Evolutionary conservation across 2,888 invertebrate species (phyloP), one percentile per base, ranked within the genome.

Genomic region (Brenthis ino): DNA sequence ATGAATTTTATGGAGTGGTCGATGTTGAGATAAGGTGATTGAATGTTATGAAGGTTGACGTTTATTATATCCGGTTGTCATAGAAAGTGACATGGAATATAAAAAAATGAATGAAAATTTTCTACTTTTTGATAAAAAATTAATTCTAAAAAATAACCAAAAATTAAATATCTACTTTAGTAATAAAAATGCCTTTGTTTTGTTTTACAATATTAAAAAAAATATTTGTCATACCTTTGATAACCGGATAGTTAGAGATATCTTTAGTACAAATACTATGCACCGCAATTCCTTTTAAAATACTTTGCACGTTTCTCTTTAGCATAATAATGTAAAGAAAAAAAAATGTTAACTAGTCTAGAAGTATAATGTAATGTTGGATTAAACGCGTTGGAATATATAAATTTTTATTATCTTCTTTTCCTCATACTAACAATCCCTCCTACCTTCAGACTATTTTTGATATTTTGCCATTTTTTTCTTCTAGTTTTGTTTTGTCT

Each of bases 1-100:
- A 87, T 87, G 84, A 86, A 87, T 84, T 83, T 80, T 77, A 83
- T 87, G 76, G 76, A 91, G 90, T 88, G 87, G 79, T 78, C 75
- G 76, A 79, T 82, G 79, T 83, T 81, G 77, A 82, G 87, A 89
- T 87, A 88, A 83, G 81, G 72, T 79, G 80, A 86, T 89, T 86
- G 85, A 82, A 82, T 84, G 85, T 86, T 87, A 80, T 82, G 76
- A 76, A 81, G 78, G 80, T 75, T 77, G 47, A 53, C n/a, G 51
- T 16, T 53, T 53, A 53, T 16, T 61, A 24, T 53, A 54, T 43
- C 63, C 63, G 53, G 16, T 63, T 63, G 54, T 54, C 53, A 43
- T 13, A 51, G 11, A 51, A 43, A 43, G 24, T 43, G 43, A 53
- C 14, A 14, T 37, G 16, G 3, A 0, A 51, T n/a, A n/a, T 60